phyloP scores from a whole-genome alignment of 2,113 vertebrate genomes.

The Tychaedon coryphoeus region DNA sequence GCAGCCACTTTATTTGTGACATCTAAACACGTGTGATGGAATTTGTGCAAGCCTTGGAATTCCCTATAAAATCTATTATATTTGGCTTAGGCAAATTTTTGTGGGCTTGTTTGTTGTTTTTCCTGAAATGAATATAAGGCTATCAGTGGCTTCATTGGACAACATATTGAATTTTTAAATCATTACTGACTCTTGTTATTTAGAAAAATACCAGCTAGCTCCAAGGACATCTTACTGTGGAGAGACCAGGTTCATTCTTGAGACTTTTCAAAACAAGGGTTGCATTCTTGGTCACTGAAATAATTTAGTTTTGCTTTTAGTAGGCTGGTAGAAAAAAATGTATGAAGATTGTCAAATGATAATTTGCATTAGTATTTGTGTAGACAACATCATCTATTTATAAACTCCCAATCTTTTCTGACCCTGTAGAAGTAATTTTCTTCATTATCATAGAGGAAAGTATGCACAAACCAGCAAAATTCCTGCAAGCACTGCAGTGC shows the following conservation, averaged over 20 bases:
- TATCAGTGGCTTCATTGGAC: not conserved
- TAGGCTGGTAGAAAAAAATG: not conserved
- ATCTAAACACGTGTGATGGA: not conserved
- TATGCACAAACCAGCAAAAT: not conserved
- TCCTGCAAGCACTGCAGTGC: not conserved
- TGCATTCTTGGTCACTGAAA: not conserved
- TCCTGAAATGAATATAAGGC: not conserved
- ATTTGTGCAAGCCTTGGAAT: not conserved
- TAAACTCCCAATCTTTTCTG: not conserved
- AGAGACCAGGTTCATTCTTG: not conserved
- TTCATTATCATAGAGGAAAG: not conserved
- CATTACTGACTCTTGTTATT: not conserved
- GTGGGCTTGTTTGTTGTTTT: not conserved
- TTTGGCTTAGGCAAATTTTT: not conserved
- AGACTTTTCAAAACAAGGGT: not conserved
- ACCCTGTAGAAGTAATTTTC: not conserved
- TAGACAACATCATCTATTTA: not conserved
- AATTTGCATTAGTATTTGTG: not conserved
- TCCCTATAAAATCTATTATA: not conserved
- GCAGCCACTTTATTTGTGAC: not conserved
- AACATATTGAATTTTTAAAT: not conserved
- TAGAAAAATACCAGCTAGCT: not conserved
- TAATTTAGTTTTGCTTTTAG: not conserved
- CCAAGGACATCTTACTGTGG: not conserved
- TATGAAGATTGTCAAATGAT: not conserved